These are phyloP conservation scores for Melanotaenia parkinsoni DNA, from an alignment of 2,797 vertebrate species.

Conservation along the genomic window DNA sequence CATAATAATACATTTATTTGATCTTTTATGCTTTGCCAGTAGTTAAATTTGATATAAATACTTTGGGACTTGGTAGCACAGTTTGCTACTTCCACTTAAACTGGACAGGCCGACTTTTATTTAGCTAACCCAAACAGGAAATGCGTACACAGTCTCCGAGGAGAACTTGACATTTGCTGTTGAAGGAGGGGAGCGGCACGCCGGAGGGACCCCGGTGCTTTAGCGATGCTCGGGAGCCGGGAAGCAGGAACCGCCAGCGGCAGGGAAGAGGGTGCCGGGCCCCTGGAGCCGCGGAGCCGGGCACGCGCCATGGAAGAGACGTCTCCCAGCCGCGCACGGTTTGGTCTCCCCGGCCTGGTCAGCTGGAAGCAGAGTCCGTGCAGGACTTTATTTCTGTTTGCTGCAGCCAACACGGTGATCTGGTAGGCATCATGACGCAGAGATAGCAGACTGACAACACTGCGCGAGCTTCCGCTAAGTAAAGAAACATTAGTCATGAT, in stretches of 20 bases:
- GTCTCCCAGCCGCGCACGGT: conserved; percentile 17
- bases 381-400: conserved; percentile 82
- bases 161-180: not conserved
- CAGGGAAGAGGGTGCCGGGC: conserved; percentile 28
- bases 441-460: conserved; percentile 24
- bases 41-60: no score
- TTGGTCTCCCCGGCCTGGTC: conserved; percentile 74
- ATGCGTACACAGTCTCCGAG: accelerated
- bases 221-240: conserved; percentile 66
- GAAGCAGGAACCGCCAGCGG: conserved; percentile 50
- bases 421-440: conserved; percentile 88
- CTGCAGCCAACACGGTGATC: conserved; percentile 86
- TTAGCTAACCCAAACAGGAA: conserved; percentile 15
- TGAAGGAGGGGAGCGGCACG: conserved; percentile 32
- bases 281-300: conserved; percentile 31
- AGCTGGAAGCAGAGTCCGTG: conserved; percentile 86
- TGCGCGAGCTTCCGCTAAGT: not conserved
- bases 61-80: no score
- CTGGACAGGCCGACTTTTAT: no score
- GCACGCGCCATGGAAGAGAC: conserved; percentile 4
- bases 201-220: conserved; percentile 28
- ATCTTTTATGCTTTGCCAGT: no score
- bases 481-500: not conserved
- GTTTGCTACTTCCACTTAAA: no score
- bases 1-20: no score